Evolutionary conservation across 2,888 invertebrate species (phyloP), one percentile per base, ranked within the genome.

Genomic region (Lasioglossum figueresi): DNA sequence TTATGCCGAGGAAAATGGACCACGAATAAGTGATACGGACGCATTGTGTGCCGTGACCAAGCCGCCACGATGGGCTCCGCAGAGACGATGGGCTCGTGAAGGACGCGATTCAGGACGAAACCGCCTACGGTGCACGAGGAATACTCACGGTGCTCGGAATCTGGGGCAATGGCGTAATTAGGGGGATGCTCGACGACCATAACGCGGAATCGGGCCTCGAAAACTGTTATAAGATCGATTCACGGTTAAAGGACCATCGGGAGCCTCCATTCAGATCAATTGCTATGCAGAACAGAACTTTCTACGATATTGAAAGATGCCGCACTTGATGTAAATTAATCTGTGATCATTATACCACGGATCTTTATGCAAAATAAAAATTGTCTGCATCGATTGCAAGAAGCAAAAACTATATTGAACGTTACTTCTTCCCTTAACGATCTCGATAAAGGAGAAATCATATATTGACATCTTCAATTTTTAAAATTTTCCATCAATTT

Each of bases 1-100:
- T 93, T 92, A 93, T 93, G 83, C 84, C 79, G 77, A 84, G 90
- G 91, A 93, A 94, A 94, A 92, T 91, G 91, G 92, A 92, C 90
- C 92, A 93, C 93, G 94, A 94, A 94, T 94, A 94, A 94, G 93
- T 94, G 93, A 94, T 94, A 93, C 91, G 88, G 89, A 86, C 81
- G 84, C 88, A 93, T 94, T 94, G 93, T 94, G 88, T 52, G 52
- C 79, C 73, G 79, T 48, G 75, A 73, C 81, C 83, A 83, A 52
- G 85, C 86, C 85, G 75, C 79, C 84, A 66, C 87, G 79, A 82
- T 75, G 85, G 52, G 56, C 74, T 48, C 14, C 66, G 71, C 70
- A 71, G 72, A 71, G 79, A 31, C 40, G 10, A 14, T 23, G 63
- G 70, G 45, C 68, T 40, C 74, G 82, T 71, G 59, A 82, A 83